A percentile compares a stretch with the other conserved stretches of the same genome.
Conservation (phyloP, 2,797 vertebrate species). For the Falco columbarius region DNA sequence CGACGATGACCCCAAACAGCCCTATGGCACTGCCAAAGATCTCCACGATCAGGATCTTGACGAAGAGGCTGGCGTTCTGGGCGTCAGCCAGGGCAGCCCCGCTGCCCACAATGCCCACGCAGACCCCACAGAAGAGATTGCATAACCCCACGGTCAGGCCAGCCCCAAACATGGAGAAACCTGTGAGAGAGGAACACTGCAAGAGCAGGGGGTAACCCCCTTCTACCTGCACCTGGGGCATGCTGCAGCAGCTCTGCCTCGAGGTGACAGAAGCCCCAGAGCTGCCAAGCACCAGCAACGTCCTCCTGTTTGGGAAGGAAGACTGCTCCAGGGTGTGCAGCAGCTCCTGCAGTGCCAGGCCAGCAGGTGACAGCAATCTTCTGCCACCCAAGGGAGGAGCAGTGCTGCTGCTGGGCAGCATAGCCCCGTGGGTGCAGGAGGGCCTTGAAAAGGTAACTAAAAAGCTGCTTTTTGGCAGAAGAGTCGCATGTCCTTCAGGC, state of each 20-base stretch:
- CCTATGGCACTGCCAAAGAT: slow-evolving; percentile 99
- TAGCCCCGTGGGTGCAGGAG: neutral
- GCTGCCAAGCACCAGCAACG: neutral
- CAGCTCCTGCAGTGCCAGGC: fast-evolving
- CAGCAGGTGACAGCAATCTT: neutral
- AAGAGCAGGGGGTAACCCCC: neutral
- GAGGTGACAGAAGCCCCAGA: neutral
- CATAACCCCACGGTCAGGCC: slow-evolving; percentile 97
- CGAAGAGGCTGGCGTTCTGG: slow-evolving; percentile 95
- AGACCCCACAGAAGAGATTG: slow-evolving; percentile 98
- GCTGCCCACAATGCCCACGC: slow-evolving; percentile 97
- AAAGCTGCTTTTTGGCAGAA: neutral
- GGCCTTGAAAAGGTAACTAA: neutral
- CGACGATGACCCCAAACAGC: slow-evolving; percentile 96
- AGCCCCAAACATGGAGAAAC: slow-evolving; percentile 98
- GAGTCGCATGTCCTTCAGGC: neutral
- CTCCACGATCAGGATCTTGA: slow-evolving; percentile 99
- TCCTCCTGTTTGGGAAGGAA: neutral
- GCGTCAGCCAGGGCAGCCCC: slow-evolving; percentile 96
- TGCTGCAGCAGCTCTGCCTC: neutral
- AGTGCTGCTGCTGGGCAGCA: neutral
- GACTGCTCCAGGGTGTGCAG: neutral
- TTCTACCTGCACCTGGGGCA: neutral
- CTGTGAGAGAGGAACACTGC: slow-evolving; percentile 68
- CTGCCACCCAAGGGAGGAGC: neutral